Evolutionary conservation across 2,797 vertebrate species (phyloP).

Genomic region (Argya squamiceps): DNA sequence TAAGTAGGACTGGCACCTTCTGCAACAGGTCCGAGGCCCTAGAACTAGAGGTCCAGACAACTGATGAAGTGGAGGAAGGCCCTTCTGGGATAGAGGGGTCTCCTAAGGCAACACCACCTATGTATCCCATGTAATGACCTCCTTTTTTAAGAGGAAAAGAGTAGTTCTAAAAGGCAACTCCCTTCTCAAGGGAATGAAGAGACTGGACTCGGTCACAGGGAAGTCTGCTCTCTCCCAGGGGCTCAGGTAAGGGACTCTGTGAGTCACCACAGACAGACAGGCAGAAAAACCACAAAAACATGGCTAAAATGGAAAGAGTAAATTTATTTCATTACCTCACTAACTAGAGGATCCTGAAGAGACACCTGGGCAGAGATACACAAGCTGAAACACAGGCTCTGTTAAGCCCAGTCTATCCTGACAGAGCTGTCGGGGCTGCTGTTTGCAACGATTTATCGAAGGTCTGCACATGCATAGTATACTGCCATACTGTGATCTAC

Average conservation of each 20-base stretch:
- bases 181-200: background rate
- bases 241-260: background rate
- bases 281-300: background rate
- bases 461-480: background rate
- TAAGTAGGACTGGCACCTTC: background rate
- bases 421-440: background rate
- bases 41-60: background rate
- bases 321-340: background rate
- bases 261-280: background rate
- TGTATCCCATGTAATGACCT: background rate
- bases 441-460: background rate
- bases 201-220: background rate
- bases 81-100: background rate
- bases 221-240: background rate
- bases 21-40: background rate
- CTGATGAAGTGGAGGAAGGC: background rate
- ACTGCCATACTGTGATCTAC: background rate
- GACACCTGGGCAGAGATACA: background rate
- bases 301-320: background rate
- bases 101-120: background rate
- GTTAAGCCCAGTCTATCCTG: background rate
- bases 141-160: background rate
- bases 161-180: background rate
- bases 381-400: fast-evolving
- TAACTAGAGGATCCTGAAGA: background rate